phyloP scores from a whole-genome alignment of 2,113 vertebrate species.

The Psittacula cyanocephala region DNA sequence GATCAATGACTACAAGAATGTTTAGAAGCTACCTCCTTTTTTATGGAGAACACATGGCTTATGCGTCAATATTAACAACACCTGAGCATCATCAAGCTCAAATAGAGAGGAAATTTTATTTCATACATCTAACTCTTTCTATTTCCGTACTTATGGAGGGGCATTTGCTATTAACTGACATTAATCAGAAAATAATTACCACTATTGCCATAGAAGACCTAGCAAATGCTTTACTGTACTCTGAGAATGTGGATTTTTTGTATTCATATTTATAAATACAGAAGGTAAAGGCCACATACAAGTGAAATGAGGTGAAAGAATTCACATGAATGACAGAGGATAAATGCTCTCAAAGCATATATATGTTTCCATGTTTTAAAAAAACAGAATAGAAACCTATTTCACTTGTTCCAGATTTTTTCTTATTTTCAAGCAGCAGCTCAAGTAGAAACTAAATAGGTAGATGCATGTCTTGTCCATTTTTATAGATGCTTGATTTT shows the following conservation, averaged over 20 bases:
- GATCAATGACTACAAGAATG: not conserved
- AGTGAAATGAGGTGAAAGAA: constrained; percentile 1
- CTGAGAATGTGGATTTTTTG: not conserved
- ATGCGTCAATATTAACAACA: not conserved
- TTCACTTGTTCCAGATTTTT: not conserved
- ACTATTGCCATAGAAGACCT: not conserved
- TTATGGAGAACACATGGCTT: not conserved
- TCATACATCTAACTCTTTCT: not conserved
- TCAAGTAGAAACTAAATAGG: not conserved
- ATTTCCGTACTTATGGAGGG: not conserved
- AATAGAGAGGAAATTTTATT: not conserved
- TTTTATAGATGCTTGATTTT: not conserved
- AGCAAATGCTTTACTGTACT: not conserved
- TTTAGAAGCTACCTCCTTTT: not conserved
- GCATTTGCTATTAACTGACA: not conserved
- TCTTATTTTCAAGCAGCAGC: not conserved
- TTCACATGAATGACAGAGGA: not conserved
- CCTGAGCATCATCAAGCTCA: not conserved
- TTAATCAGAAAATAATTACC: not conserved
- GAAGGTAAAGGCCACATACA: not conserved
- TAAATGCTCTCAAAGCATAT: not conserved
- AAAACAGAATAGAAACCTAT: not conserved
- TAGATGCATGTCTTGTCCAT: not conserved
- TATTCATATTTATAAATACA: not conserved
- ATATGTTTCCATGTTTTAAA: not conserved